Percentiles rank a stretch among this genome's conserved stretches.
These are phyloP conservation scores for Caenorhabditis doughertyi DNA, from an alignment of 2,888 invertebrate species.

Conservation along the genomic window DNA sequence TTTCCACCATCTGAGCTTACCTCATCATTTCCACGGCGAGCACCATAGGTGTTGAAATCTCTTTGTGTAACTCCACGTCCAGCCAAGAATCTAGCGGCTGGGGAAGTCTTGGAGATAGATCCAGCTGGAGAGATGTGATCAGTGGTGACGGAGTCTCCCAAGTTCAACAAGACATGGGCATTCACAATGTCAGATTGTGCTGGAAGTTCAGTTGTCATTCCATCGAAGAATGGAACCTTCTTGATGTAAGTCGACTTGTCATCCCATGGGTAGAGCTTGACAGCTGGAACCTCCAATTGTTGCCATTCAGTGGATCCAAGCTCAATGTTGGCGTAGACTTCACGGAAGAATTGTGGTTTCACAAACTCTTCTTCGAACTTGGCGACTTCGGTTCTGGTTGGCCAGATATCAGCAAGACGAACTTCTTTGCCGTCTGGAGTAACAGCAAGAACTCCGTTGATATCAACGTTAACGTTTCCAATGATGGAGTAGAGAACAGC, in stretches of 20 bases:
- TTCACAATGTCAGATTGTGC: conserved; percentile 86
- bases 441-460: conserved; percentile 85
- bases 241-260: conserved; percentile 94
- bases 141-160: conserved; percentile 98
- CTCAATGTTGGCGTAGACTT: conserved; percentile 84
- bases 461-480: conserved; percentile 95
- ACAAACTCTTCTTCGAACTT: conserved; percentile 91
- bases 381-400: conserved; percentile 90
- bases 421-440: conserved; percentile 72
- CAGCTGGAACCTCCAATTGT: conserved; percentile 88
- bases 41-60: conserved; percentile 98
- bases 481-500: conserved; percentile 98
- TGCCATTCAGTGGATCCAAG: conserved; percentile 93
- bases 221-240: conserved; percentile 95
- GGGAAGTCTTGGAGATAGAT: conserved; percentile 94
- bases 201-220: conserved; percentile 85
- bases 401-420: conserved; percentile 96
- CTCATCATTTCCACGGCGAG: conserved; percentile 96
- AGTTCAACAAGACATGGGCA: conserved; percentile 90
- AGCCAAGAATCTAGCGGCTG: conserved; percentile 88
- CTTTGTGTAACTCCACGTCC: conserved; percentile 89
- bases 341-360: conserved; percentile 95
- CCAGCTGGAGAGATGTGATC: conserved; percentile 99
- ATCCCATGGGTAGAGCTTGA: conserved; percentile 94
- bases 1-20: conserved; percentile 42